Evolutionary conservation across 2,797 vertebrate species (phyloP), one percentile per base, ranked within the genome.

Genomic region (Liparis tanakae): DNA sequence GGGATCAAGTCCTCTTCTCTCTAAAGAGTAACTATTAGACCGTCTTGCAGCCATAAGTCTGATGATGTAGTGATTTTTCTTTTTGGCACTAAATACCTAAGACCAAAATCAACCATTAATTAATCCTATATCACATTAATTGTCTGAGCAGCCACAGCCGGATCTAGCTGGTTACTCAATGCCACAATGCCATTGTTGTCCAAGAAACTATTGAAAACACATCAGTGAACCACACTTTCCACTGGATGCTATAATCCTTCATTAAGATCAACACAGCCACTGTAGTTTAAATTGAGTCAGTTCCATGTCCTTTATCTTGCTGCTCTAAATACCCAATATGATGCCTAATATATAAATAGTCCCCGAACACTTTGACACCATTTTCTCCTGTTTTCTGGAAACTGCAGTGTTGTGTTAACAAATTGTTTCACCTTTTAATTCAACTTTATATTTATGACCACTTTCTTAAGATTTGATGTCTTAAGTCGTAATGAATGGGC

Each of bases 11-110:
- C 33, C 51, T 36, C 64, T 63, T 77, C 57, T 17, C 34, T 25
- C 20, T 55, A 25, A 36, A 64, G 56, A 62, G 53, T 34, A 20
- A 72, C 46, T 73, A 17, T 62, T 67, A 83, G 65, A 60, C 33
- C 15, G 65, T 62, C 50, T 57, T 62, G 7, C n/a, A 17, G 33
- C 43, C 1, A 68, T 57, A 33, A 65, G 55, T 43, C 37, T 76
- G 39, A 41, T 36, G 8, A 70, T 72, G 25, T 37, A 22, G n/a
- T 48, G 12, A 59, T 59, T 60, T 70, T 65, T 33, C 10, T 51
- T 44, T 57, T 36, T 36, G 20, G 7, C 1, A 59, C 12, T 20
- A 61, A 67, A 70, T 64, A 8, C 41, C 37, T 46, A 59, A 61
- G 46, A 57, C 18, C 37, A 68, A 79, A 74, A 63, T 56, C 10